Conservation (phyloP, 1,140 invertebrate species). For the Aphelenchoides fujianensis region DNA sequence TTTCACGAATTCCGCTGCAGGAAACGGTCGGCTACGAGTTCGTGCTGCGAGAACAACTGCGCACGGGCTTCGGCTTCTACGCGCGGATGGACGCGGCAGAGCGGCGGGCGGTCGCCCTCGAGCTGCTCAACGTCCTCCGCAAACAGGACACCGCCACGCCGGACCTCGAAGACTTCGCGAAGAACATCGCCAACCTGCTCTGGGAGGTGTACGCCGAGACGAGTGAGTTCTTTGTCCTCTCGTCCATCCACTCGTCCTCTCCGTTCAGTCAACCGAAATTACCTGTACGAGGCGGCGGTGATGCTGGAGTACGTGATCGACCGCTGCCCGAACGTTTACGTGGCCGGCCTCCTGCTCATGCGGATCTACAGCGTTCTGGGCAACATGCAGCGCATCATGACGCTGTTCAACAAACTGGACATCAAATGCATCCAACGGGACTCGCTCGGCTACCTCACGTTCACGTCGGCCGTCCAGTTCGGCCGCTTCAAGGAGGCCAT, state of each 20-base stretch:
- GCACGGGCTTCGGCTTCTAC: not conserved
- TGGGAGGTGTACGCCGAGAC: constrained; percentile 4
- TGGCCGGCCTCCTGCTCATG: constrained; percentile 8
- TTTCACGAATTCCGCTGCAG: not conserved
- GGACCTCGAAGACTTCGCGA: not conserved
- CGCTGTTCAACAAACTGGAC: constrained; percentile 68
- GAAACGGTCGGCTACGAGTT: not conserved
- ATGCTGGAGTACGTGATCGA: constrained; percentile 17
- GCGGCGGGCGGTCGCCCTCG: not conserved
- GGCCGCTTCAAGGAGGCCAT: constrained; percentile 37
- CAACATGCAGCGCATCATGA: constrained; percentile 18
- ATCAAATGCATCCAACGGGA: constrained; percentile 91
- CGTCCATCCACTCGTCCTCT: not conserved
- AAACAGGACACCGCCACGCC: not conserved
- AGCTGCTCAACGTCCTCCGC: not conserved
- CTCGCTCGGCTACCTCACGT: constrained; percentile 69
- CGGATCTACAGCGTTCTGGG: constrained; percentile 37
- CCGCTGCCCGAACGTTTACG: constrained; percentile 4
- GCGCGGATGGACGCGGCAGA: not conserved
- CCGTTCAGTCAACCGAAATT: not conserved
- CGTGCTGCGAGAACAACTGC: not conserved
- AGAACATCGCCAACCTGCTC: not conserved
- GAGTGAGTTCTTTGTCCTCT: not conserved
- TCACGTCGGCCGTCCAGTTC: constrained; percentile 30
- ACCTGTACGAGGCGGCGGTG: not conserved